Base-by-base conservation (phyloP, 2,797 vertebrate species). In the Psittacula echo region DNA sequence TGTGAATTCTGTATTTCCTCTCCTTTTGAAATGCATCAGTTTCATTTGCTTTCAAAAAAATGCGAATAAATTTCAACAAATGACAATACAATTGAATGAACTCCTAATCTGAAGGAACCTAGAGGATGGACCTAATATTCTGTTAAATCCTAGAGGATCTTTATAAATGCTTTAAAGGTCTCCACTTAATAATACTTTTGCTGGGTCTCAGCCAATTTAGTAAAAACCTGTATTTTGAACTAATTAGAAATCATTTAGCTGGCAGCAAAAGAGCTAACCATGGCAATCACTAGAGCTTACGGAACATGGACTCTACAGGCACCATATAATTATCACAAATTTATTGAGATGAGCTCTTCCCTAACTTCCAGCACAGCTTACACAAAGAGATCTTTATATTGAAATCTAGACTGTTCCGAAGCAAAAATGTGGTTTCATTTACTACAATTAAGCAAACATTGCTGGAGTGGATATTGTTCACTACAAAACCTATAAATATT, bases 221-320 rank as follows among this genome's bases (percentile, higher is more conserved):
- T 48, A 73, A 87, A 90, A 90, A n/a, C 0, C 2, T 75, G 19
- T 85, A 71, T 88, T 90, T 90, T 58, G n/a, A 67, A 91, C 72
- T 90, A 60, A 93, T 67, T 90, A 94, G 60, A 95, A 95, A 91
- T 62, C 4, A 90, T 89, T 90, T 91, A 87, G 76, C 74, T 89
- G 37, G 56, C 84, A 94, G 77, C 58, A 93, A 91, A 92, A 91
- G n/a, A 75, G 87, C 56, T 73, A 93, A 76, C 41, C 64, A 90
- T 90, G 68, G 51, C 54, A 87, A 87, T 20, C 81, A 37, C 16
- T 53, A 51, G 65, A 94, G 24, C 62, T 91, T 89, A 93, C 3
- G 7, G 90, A 81, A 79, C 47, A 79, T 24, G 74, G 90, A 79
- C 83, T 95, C 67, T 60, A 79, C 53, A 93, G 84, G 19, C 64